Evolutionary conservation across 2,888 invertebrate species (phyloP).

Genomic region (Oxyteleia sp.): DNA sequence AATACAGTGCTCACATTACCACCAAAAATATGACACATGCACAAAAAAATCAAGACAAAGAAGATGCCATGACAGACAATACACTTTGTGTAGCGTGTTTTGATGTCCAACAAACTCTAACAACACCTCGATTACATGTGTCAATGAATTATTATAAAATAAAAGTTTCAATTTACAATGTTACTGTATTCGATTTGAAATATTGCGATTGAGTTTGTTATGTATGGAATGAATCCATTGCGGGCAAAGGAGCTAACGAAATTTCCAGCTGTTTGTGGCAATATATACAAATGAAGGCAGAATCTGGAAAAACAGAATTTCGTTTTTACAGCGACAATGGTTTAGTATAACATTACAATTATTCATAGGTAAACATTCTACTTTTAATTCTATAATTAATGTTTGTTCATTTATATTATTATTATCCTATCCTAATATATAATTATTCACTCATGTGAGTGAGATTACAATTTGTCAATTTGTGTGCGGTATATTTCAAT

Average conservation of each 20-base stretch:
- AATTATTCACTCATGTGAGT: not conserved
- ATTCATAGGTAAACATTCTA: no score
- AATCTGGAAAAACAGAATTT: conserved; percentile 7
- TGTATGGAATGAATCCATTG: conserved; percentile 63
- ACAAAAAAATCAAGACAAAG: conserved; percentile 15
- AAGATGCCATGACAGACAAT: conserved; percentile 2
- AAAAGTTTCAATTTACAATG: conserved; percentile 37
- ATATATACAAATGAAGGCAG: conserved; percentile 10
- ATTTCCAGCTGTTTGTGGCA: conserved; percentile 61
- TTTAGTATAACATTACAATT: not conserved
- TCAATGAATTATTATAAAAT: conserved; percentile 26
- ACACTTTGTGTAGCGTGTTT: conserved; percentile 23
- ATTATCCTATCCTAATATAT: no score
- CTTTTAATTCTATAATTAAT: no score
- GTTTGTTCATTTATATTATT: no score
- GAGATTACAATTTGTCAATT: no score
- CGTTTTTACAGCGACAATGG: not conserved
- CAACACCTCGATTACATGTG: conserved; percentile 20
- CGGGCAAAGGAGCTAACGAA: conserved; percentile 54
- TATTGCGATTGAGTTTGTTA: no score
- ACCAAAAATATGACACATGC: conserved; percentile 6
- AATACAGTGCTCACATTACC: conserved; percentile 16
- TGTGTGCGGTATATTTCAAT: no score
- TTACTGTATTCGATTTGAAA: conserved; percentile 7
- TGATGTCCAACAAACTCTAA: conserved; percentile 34